These are phyloP conservation scores for Sicus ferrugineus DNA, from an alignment of 2,888 invertebrate genomes.

Conservation along the genomic window DNA sequence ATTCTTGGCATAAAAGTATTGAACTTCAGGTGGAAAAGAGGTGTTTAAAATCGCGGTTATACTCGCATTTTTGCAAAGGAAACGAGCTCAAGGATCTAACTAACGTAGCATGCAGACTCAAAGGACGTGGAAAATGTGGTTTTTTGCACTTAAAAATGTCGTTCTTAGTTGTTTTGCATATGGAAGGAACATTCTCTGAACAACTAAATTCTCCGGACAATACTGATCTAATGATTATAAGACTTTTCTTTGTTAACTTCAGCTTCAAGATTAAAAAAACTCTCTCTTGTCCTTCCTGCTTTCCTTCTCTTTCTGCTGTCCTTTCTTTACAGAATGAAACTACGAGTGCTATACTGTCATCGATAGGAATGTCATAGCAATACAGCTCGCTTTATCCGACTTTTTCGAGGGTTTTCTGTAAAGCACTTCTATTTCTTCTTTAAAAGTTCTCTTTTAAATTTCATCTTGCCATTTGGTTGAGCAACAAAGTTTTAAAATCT, in stretches of 20 bases:
- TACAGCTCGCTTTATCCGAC: neutral
- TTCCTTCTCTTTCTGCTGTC: no score
- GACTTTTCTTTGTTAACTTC: no score
- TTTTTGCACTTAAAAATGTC: neutral
- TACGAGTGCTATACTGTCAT: no score
- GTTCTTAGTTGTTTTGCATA: neutral
- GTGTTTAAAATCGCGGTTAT: neutral
- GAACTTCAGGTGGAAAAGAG: slow-evolving; percentile 14
- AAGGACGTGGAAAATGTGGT: no score
- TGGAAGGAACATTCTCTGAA: neutral
- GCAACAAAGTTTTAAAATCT: neutral
- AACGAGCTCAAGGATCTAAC: slow-evolving; percentile 10
- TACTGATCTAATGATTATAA: no score
- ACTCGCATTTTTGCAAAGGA: neutral
- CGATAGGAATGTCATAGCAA: no score
- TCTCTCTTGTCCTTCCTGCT: no score
- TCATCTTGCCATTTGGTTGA: neutral
- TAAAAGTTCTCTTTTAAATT: neutral
- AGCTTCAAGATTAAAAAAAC: no score
- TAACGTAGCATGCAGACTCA: no score
- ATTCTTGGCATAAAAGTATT: slow-evolving; percentile 13
- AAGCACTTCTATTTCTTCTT: neutral
- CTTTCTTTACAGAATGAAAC: no score
- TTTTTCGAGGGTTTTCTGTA: neutral
- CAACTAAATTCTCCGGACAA: no score